A percentile compares a stretch with the other conserved stretches of the same genome.
These are phyloP conservation scores for Muscicapa striata DNA, from an alignment of 2,797 vertebrate genomes.

Conservation along the genomic window DNA sequence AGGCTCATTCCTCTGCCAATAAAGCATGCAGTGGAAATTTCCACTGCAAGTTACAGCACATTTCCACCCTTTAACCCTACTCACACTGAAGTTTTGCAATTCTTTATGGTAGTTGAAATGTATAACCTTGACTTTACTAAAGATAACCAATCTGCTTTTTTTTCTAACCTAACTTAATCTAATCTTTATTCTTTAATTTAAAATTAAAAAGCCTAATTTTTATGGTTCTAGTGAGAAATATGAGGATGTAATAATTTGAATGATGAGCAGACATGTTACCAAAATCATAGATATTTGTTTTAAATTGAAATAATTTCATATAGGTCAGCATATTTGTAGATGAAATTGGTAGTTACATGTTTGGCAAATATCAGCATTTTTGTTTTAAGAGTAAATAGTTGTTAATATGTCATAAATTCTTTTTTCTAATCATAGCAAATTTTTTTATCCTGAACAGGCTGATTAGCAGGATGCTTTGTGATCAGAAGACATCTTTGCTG, in stretches of 20 bases:
- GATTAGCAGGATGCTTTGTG: background rate
- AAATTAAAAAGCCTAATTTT: background rate
- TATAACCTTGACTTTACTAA: constrained; percentile 47
- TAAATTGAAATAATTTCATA: background rate
- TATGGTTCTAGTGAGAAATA: background rate
- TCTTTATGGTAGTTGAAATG: constrained; percentile 45
- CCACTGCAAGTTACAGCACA: constrained; percentile 62
- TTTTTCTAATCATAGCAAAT: background rate
- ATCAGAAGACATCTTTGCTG: background rate
- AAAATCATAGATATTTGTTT: background rate
- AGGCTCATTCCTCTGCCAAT: constrained; percentile 52
- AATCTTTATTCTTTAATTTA: background rate
- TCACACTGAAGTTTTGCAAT: constrained; percentile 47
- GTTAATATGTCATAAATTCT: background rate
- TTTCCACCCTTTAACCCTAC: constrained; percentile 66
- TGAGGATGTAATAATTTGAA: background rate
- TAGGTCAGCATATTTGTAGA: background rate
- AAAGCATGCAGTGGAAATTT: constrained; percentile 74
- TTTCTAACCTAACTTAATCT: background rate
- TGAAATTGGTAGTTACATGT: background rate
- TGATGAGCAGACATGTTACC: background rate
- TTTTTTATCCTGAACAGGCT: background rate
- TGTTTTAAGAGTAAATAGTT: background rate
- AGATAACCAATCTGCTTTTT: constrained; percentile 37
- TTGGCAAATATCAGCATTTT: background rate